phyloP scores from a whole-genome alignment of 2,113 vertebrate species.

The Vimba vimba region DNA sequence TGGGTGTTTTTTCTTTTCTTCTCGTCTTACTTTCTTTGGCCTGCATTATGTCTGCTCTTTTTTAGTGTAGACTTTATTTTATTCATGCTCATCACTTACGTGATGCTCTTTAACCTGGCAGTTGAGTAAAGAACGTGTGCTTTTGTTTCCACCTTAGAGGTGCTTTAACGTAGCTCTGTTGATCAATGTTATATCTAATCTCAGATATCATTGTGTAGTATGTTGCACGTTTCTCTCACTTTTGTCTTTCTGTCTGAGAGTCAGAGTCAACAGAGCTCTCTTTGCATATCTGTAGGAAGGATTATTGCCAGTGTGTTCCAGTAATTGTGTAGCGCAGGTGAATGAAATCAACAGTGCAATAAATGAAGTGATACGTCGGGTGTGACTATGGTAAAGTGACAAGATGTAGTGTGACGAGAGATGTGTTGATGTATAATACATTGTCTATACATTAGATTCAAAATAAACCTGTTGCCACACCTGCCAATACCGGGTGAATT shows the following conservation, averaged over 20 bases:
- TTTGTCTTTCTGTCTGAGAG: not conserved
- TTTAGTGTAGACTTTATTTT: slow-evolving; percentile 9
- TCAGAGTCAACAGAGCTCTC: slow-evolving; percentile 18
- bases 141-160: slow-evolving; percentile 9
- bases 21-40: slow-evolving; percentile 53
- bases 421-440: not conserved
- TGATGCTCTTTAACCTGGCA: not conserved
- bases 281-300: slow-evolving; percentile 5
- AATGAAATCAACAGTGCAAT: not conserved
- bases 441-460: not conserved
- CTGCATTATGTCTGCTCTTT: slow-evolving; percentile 36
- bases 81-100: not conserved
- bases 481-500: not conserved
- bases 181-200: not conserved
- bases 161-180: slow-evolving; percentile 1
- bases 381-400: not conserved
- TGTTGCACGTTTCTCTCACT: not conserved
- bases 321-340: not conserved
- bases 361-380: not conserved
- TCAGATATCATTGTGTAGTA: not conserved
- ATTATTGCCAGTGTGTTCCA: not conserved
- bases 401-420: not conserved
- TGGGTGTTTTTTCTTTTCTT: slow-evolving; percentile 67
- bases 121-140: not conserved
- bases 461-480: slow-evolving; percentile 1